These are phyloP conservation scores for Corydoras sp. DNA, from an alignment of 2,113 vertebrate species.

Conservation along the genomic window DNA sequence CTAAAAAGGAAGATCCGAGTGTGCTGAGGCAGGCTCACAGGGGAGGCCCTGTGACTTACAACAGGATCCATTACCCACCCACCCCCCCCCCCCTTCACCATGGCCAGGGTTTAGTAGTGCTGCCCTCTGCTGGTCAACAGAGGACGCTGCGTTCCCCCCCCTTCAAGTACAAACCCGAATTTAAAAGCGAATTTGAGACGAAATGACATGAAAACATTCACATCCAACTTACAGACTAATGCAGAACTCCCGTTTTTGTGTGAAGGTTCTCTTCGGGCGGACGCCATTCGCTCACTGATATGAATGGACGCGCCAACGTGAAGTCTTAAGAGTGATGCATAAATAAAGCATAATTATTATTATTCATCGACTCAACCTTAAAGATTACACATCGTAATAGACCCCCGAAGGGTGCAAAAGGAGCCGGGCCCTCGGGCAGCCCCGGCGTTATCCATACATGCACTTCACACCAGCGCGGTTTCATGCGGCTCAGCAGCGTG, in stretches of 20 bases:
- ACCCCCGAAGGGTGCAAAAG: not conserved
- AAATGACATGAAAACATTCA: too few species aligned
- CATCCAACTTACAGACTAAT: not conserved
- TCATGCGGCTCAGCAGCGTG: constrained; percentile 58
- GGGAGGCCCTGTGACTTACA: constrained; percentile 42
- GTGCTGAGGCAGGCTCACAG: constrained; percentile 37
- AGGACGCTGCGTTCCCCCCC: too few species aligned
- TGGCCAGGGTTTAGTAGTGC: constrained; percentile 28
- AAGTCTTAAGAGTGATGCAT: not conserved
- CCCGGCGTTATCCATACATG: constrained; percentile 34
- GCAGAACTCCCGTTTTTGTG: not conserved
- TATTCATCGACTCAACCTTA: not conserved
- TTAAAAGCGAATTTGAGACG: too few species aligned
- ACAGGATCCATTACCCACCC: constrained; percentile 51
- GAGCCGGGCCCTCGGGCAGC: not conserved
- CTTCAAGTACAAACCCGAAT: too few species aligned
- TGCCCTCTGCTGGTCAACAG: constrained; percentile 50
- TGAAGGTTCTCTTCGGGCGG: too few species aligned
- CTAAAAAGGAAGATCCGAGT: constrained; percentile 36
- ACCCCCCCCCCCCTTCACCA: too few species aligned
- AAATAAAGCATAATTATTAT: constrained; percentile 2
- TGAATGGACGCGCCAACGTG: not conserved
- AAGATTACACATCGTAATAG: not conserved
- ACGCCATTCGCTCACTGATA: not conserved
- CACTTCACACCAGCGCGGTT: constrained; percentile 47